phyloP scores from a whole-genome alignment of 2,113 vertebrate species.

The Oryzias woworae region DNA sequence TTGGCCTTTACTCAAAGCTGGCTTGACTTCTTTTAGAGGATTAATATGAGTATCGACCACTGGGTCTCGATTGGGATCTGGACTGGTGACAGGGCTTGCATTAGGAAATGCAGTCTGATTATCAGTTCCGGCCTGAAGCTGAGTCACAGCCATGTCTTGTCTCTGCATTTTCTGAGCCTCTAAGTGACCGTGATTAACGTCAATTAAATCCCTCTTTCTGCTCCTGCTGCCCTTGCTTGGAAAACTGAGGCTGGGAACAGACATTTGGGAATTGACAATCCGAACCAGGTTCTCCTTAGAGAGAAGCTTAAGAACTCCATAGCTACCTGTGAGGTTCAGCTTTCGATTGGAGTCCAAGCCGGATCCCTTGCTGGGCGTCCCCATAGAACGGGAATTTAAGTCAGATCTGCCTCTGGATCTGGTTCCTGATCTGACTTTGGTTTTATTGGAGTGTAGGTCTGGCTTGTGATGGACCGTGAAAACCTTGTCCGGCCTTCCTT shows the following conservation, averaged over 20 bases:
- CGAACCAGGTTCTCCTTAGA: conserved; percentile 78
- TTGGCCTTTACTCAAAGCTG: conserved; percentile 49
- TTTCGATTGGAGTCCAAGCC: conserved; percentile 59
- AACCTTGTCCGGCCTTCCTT: conserved; percentile 53
- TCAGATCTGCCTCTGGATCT: conserved; percentile 62
- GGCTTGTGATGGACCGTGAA: conserved; percentile 60
- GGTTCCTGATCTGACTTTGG: conserved; percentile 61
- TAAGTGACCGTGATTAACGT: conserved; percentile 69
- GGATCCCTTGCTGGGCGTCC: conserved; percentile 57
- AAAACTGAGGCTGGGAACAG: conserved; percentile 61
- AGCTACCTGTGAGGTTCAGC: conserved; percentile 74
- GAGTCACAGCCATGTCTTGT: conserved; percentile 66
- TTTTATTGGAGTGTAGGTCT: conserved; percentile 71
- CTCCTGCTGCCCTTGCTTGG: conserved; percentile 73
- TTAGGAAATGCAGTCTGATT: conserved; percentile 69
- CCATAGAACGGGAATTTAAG: conserved; percentile 56
- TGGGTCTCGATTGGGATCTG: conserved; percentile 56
- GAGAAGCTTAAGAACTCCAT: conserved; percentile 73
- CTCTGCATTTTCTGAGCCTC: conserved; percentile 63
- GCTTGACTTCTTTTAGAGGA: conserved; percentile 43
- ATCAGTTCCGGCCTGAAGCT: conserved; percentile 62
- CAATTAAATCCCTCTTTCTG: conserved; percentile 79
- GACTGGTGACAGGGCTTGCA: conserved; percentile 54
- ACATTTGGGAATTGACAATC: conserved; percentile 79
- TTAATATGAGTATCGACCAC: conserved; percentile 34